These are phyloP conservation scores for Recurvirostra avosetta DNA, from an alignment of 2,113 vertebrate species.

Conservation along the genomic window DNA sequence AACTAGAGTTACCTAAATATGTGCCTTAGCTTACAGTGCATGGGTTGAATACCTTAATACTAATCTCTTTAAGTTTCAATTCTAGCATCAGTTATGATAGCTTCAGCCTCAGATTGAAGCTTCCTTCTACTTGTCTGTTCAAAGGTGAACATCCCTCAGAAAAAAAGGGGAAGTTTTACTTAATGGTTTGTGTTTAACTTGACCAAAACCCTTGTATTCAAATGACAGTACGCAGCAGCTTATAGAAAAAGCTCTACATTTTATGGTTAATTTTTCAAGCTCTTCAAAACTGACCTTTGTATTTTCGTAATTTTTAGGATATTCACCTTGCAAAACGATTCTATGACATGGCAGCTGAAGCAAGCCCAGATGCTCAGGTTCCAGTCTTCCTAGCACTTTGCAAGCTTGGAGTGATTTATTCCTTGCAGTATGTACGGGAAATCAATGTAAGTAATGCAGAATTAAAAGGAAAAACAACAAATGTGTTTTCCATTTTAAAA, in stretches of 20 bases:
- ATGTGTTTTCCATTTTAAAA: background rate
- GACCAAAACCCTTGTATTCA: background rate
- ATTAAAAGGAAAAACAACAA: background rate
- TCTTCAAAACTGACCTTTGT: background rate
- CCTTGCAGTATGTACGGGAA: constrained; percentile 88
- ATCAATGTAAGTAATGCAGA: constrained; percentile 84
- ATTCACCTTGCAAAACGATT: constrained; percentile 97
- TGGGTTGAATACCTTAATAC: background rate
- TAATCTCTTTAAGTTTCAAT: background rate
- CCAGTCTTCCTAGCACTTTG: constrained; percentile 95
- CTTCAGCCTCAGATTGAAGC: background rate
- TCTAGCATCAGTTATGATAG: background rate
- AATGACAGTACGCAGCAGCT: background rate
- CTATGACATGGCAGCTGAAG: constrained; percentile 98
- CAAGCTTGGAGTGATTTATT: constrained; percentile 90
- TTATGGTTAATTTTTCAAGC: background rate
- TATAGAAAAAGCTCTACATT: background rate
- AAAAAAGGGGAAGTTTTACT: background rate
- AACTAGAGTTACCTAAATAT: background rate
- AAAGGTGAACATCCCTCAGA: background rate
- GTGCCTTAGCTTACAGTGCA: background rate
- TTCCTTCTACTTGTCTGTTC: background rate
- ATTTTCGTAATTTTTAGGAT: constrained; percentile 76
- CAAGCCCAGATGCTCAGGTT: constrained; percentile 95
- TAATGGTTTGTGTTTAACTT: background rate